Percentiles rank a stretch among this genome's conserved stretches.
Conservation (phyloP, 2,888 invertebrate genomes). For the Carcina quercana region DNA sequence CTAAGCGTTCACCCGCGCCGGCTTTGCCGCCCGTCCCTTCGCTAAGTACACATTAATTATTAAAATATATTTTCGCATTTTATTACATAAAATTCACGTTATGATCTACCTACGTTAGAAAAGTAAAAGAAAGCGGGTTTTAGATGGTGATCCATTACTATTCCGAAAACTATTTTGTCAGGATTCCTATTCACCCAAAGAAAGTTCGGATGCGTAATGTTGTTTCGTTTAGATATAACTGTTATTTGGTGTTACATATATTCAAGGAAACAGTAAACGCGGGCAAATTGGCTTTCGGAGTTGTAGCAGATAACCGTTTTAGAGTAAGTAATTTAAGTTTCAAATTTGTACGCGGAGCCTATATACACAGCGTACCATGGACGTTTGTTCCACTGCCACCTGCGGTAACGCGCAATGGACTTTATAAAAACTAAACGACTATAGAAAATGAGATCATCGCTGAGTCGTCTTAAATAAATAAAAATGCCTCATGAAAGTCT, state of each 20-base stretch:
- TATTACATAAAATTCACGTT: constrained; percentile 75
- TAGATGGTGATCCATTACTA: no score
- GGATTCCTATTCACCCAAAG: no score
- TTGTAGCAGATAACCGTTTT: no score
- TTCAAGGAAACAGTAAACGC: no score
- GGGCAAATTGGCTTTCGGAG: no score
- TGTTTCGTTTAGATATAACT: no score
- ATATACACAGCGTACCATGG: constrained; percentile 73
- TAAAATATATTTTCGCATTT: constrained; percentile 74
- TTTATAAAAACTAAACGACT: constrained; percentile 30
- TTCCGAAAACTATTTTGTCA: no score
- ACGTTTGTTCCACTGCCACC: constrained; percentile 61
- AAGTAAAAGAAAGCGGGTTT: constrained; percentile 67
- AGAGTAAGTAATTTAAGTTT: constrained; percentile 63
- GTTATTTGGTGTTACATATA: no score
- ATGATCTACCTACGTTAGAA: constrained; percentile 72
- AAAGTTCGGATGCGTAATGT: no score
- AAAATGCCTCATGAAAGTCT: constrained; percentile 18
- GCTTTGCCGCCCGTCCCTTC: constrained; percentile 66
- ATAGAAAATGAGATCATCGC: constrained; percentile 47
- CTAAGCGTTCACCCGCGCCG: constrained; percentile 64
- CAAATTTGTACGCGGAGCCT: constrained; percentile 70
- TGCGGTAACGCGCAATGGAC: constrained; percentile 36
- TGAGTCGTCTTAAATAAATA: constrained; percentile 24
- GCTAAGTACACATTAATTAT: constrained; percentile 73